Conservation (phyloP, 2,888 invertebrate genomes). For the Drosophila lacicola region DNA sequence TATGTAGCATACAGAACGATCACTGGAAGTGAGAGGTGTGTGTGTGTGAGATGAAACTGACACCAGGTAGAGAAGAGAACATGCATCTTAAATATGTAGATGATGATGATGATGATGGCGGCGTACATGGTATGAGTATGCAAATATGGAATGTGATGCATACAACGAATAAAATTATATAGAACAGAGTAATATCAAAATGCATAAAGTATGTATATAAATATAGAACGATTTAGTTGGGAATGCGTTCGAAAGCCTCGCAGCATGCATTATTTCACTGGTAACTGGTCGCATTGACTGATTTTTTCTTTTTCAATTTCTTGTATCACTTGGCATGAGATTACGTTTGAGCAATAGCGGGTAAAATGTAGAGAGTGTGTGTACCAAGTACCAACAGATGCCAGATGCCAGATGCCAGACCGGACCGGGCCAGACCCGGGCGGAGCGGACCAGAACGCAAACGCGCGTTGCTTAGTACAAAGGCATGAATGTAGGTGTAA, state of each 20-base stretch:
- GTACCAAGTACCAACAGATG: constrained; percentile 43
- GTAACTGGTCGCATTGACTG: constrained; percentile 22
- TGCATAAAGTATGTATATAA: constrained; percentile 14
- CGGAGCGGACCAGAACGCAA: constrained; percentile 4
- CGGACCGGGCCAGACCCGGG: neutral
- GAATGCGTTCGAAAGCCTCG: constrained; percentile 51
- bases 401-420: constrained; percentile 15
- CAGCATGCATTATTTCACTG: constrained; percentile 56
- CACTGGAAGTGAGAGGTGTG: constrained; percentile 3
- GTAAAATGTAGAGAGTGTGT: constrained; percentile 10
- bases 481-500: constrained; percentile 5
- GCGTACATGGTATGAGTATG: constrained; percentile 7
- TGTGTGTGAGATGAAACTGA: constrained; percentile 24
- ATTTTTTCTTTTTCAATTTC: constrained; percentile 7
- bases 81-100: constrained; percentile 41
- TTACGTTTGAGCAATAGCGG: constrained; percentile 30
- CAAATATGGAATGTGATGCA: constrained; percentile 29
- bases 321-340: constrained; percentile 55
- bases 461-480: constrained; percentile 4
- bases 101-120: constrained; percentile 5
- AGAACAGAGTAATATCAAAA: constrained; percentile 32
- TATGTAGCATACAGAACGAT: constrained; percentile 35
- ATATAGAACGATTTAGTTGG: constrained; percentile 19
- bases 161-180: constrained; percentile 42
- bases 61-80: constrained; percentile 31